These are phyloP conservation scores for Agrochola macilenta DNA, from an alignment of 2,888 invertebrate species.

Conservation along the genomic window DNA sequence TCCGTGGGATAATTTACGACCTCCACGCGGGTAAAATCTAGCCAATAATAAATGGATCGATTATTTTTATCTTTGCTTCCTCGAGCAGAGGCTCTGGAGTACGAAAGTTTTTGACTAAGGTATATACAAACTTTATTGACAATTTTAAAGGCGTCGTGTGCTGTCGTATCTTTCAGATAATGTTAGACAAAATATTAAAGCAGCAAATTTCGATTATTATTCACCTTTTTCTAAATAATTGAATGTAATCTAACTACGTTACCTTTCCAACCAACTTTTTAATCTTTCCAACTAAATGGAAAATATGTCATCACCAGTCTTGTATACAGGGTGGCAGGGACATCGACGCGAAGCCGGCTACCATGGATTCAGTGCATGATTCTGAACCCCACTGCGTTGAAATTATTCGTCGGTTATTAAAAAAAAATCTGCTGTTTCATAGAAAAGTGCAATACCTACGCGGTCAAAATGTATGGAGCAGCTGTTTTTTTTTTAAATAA, in stretches of 20 bases:
- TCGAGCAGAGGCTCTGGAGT: neutral
- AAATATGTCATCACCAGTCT: conserved; percentile 3
- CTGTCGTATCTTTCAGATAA: neutral
- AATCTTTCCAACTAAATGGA: conserved; percentile 13
- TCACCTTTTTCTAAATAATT: conserved; percentile 3
- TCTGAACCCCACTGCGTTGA: too few relatives aligned
- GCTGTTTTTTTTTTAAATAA: too few relatives aligned
- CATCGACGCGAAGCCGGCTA: too few relatives aligned
- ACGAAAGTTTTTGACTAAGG: too few relatives aligned
- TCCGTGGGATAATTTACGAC: neutral
- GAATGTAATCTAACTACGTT: neutral
- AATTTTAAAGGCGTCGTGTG: neutral
- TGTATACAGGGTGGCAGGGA: too few relatives aligned
- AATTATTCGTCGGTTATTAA: too few relatives aligned
- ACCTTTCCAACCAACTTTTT: neutral
- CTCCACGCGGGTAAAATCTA: neutral
- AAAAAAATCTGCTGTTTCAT: too few relatives aligned
- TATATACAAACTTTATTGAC: neutral
- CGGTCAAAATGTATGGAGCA: too few relatives aligned
- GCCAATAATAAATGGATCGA: neutral
- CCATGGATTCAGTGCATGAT: too few relatives aligned
- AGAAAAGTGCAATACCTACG: too few relatives aligned
- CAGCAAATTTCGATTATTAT: neutral
- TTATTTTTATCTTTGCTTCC: neutral
- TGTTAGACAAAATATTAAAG: neutral